These are phyloP conservation scores for Aphis gossypii DNA, from an alignment of 1,140 invertebrate genomes.

Conservation along the genomic window DNA sequence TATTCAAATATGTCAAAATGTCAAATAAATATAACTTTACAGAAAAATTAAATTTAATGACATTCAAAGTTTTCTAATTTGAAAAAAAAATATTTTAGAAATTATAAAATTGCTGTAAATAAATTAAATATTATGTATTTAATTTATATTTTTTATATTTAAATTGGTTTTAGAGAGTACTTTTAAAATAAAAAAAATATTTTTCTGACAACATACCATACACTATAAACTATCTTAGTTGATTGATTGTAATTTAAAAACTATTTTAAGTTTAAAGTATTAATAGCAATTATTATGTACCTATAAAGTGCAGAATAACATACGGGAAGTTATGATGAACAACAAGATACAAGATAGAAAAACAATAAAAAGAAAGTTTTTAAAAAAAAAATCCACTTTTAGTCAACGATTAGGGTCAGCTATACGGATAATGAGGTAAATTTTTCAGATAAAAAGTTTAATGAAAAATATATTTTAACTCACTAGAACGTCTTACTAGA, in stretches of 20 bases:
- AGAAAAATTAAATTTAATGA: slow-evolving; percentile 80
- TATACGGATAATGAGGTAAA: neutral
- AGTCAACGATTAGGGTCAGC: neutral
- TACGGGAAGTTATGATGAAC: neutral
- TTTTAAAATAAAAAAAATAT: too few species aligned
- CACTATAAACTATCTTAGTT: neutral
- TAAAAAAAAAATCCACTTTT: neutral
- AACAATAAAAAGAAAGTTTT: neutral
- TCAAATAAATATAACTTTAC: slow-evolving; percentile 77
- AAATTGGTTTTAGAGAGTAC: neutral
- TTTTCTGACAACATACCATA: too few species aligned
- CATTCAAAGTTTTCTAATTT: slow-evolving; percentile 74
- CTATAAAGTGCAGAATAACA: neutral
- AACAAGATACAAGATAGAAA: neutral
- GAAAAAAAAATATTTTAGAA: slow-evolving; percentile 69
- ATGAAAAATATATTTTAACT: neutral
- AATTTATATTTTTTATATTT: neutral
- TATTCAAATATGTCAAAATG: slow-evolving; percentile 83
- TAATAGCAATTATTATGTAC: neutral
- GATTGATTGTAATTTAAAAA: neutral
- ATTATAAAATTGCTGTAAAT: slow-evolving; percentile 69
- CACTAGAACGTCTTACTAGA: neutral
- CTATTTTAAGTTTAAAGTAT: neutral
- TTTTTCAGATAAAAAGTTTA: neutral
- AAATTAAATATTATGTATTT: slow-evolving; percentile 60